Percentiles rank a stretch among this genome's conserved stretches.
Conservation (phyloP, 2,888 invertebrate species). For the Epistrophe grossulariae region DNA sequence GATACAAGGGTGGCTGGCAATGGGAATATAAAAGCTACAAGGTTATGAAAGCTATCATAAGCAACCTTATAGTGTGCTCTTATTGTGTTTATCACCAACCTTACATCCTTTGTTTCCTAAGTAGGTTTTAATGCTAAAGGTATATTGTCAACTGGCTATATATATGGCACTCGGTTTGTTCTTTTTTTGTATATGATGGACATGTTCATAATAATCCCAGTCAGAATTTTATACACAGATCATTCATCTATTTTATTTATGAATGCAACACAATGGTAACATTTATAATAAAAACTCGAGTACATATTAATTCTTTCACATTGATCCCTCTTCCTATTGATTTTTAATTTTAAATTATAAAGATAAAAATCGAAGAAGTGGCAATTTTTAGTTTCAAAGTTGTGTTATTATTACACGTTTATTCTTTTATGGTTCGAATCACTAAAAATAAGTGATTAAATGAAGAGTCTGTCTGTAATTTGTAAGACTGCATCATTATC, state of each 20-base stretch:
- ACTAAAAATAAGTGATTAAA: too few relatives aligned
- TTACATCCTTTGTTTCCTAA: slow-evolving; percentile 28
- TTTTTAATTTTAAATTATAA: background rate
- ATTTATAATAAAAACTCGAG: too few relatives aligned
- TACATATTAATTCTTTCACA: too few relatives aligned
- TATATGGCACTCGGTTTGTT: background rate
- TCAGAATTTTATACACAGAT: background rate
- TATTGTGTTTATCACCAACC: slow-evolving; percentile 35
- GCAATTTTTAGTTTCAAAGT: background rate
- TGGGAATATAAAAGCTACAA: slow-evolving; percentile 31
- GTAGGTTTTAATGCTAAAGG: slow-evolving; percentile 34
- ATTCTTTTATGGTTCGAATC: background rate
- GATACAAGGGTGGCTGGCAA: slow-evolving; percentile 25
- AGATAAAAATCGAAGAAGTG: background rate
- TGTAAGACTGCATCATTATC: too few relatives aligned
- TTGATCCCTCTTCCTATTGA: too few relatives aligned
- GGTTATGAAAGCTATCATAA: slow-evolving; percentile 37
- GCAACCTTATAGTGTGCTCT: slow-evolving; percentile 33
- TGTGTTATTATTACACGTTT: background rate
- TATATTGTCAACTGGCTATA: slow-evolving; percentile 9
- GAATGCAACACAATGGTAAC: background rate
- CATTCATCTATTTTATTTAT: background rate
- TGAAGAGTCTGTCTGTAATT: too few relatives aligned
- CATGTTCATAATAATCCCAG: background rate
- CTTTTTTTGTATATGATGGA: background rate